Percentiles rank a stretch among this genome's conserved stretches.
phyloP scores from a whole-genome alignment of 23 tunicate genomes.

The Oikopleura dioica region DNA sequence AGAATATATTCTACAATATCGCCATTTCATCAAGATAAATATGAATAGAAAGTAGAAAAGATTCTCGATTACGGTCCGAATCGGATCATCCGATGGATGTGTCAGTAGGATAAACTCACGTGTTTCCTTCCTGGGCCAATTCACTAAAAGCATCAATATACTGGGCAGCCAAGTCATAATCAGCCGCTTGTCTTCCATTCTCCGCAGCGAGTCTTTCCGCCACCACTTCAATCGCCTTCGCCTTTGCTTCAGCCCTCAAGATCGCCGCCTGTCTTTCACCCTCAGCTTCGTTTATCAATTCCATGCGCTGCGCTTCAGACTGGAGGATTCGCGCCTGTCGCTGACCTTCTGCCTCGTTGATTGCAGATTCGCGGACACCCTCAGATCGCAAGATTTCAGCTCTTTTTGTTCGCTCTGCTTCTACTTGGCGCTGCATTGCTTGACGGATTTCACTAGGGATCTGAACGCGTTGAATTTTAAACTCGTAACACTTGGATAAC shows the following conservation, averaged over 20 bases:
- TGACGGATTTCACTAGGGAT: slow-evolving; percentile 65
- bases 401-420: slow-evolving; percentile 77
- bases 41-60: too few species aligned
- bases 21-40: too few species aligned
- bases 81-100: too few species aligned
- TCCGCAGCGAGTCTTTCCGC: slow-evolving; percentile 25
- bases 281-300: slow-evolving; percentile 63
- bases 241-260: slow-evolving; percentile 80
- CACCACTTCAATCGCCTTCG: slow-evolving; percentile 32
- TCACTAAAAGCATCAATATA: slow-evolving; percentile 63
- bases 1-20: too few species aligned
- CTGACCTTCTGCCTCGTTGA: slow-evolving; percentile 65
- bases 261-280: slow-evolving; percentile 75
- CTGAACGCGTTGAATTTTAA: slow-evolving; percentile 15
- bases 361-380: slow-evolving; percentile 48
- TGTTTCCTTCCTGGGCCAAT: slow-evolving; percentile 79
- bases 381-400: slow-evolving; percentile 68
- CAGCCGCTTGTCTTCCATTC: slow-evolving; percentile 60
- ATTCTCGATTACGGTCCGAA: too few species aligned
- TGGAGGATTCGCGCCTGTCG: slow-evolving; percentile 65
- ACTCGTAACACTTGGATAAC: neutral
- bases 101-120: too few species aligned
- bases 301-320: slow-evolving; percentile 70
- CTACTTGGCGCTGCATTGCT: slow-evolving; percentile 98
- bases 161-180: slow-evolving; percentile 62